Evolutionary conservation across 2,797 vertebrate species (phyloP).

Genomic region (Momotus momota): DNA sequence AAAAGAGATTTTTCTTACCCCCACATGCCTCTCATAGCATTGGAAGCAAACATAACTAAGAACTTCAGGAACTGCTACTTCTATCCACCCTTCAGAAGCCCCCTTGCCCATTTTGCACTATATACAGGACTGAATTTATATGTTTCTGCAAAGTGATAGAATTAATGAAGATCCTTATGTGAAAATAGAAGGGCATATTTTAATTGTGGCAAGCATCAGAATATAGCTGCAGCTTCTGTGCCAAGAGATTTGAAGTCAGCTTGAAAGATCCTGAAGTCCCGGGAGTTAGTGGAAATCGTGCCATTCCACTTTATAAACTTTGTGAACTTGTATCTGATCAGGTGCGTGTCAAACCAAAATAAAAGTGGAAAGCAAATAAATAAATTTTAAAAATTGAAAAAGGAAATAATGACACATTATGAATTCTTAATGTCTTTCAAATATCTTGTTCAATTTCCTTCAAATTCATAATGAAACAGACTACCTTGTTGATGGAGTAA

Average conservation of each 20-base stretch:
- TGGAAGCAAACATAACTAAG: neutral
- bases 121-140: neutral
- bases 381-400: neutral
- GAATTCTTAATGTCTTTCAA: neutral
- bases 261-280: rapidly evolving
- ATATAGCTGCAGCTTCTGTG: neutral
- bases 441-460: neutral
- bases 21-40: rapidly evolving
- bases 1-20: neutral
- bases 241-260: neutral
- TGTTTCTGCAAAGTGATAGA: neutral
- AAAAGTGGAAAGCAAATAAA: neutral
- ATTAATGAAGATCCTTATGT: neutral
- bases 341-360: neutral
- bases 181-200: neutral
- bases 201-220: neutral
- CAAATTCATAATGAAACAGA: neutral
- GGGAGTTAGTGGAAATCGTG: neutral
- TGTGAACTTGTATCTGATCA: neutral
- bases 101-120: neutral
- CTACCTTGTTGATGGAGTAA: neutral
- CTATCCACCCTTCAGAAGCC: neutral
- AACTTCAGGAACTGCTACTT: neutral
- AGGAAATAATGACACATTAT: neutral
- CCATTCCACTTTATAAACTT: neutral